Base-by-base conservation (phyloP, 2,797 vertebrate species). In the Pteropus rufus region DNA sequence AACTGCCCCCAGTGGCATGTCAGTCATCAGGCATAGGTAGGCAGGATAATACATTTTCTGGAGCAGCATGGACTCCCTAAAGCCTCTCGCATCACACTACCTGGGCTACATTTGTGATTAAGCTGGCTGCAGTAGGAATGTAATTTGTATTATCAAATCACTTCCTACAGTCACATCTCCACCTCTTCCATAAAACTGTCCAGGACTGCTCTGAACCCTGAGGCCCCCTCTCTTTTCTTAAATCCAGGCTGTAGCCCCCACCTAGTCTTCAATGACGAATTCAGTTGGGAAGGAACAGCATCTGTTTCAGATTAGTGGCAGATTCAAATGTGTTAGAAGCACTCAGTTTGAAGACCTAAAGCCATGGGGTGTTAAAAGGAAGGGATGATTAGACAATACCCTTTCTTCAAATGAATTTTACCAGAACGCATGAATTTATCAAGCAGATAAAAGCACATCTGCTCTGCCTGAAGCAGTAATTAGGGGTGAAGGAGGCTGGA, bases 371-470 rank as follows among this genome's bases (percentile, higher is more conserved):
- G 15, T 49, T 77, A 94, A 56, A 76, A 62, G 64, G 41, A 89
- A 96, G 67, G 18, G 24, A 80, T 39, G 72, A 67, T 60, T 4
- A 44, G 24, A 26, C 34, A 73, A 82, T 77, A 88, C 2, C 2
- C 19, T 83, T 94, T 70, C 90, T 73, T 89, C 86, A 91, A 87
- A 29, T 79, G 64, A 89, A 86, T 80, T 85, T 83, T 84, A 83
- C 4, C 18, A 80, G n/a, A 65, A 65, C 39, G 26, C 46, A 79
- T 75, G 77, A 73, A 52, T 77, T 73, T 91, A 84, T 81, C 79
- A 52, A 90, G 54, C 1, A 56, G 56, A 84, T 24, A 84, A 72
- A 95, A 82, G 26, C 52, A 70, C 26, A 64, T n/a, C 44, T 94
- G 56, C 29, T 86, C 24, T 77, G 21, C n/a, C 41, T 92, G 46